phyloP scores from a whole-genome alignment of 1,140 invertebrate genomes.

The Melitaea cinxia region DNA sequence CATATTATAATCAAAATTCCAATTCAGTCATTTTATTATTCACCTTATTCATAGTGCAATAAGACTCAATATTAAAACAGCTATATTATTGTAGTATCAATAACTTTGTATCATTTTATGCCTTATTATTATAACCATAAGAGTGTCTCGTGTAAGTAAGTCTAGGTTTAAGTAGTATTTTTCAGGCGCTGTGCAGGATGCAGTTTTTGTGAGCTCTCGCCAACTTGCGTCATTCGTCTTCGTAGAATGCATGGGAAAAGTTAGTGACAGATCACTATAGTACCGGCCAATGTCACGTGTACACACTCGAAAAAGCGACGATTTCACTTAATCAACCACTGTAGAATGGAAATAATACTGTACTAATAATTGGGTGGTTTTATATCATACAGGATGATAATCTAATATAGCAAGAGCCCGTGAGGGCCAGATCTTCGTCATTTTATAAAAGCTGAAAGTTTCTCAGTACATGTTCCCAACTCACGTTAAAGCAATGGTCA shows the following conservation, averaged over 20 bases:
- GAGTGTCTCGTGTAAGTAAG: background rate
- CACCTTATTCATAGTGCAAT: background rate
- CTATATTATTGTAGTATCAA: conserved; percentile 1
- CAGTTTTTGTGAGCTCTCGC: conserved; percentile 59
- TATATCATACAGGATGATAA: no score
- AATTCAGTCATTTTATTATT: background rate
- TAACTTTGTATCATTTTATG: background rate
- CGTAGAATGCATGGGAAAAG: conserved; percentile 65
- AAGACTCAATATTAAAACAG: background rate
- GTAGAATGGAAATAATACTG: no score
- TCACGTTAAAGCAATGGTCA: no score
- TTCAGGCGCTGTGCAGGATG: conserved; percentile 30
- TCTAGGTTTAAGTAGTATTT: conserved; percentile 18
- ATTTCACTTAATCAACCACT: no score
- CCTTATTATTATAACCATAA: background rate
- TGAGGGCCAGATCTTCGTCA: no score
- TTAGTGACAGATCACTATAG: conserved; percentile 64
- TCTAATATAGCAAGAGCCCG: no score
- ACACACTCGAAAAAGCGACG: no score
- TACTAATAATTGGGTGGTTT: no score
- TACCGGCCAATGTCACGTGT: conserved; percentile 28
- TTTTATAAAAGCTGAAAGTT: no score
- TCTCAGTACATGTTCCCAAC: no score
- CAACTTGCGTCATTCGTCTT: conserved; percentile 73
- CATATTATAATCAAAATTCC: background rate